phyloP scores from a whole-genome alignment of 2,888 invertebrate genomes.

The Brassicogethes aeneus region DNA sequence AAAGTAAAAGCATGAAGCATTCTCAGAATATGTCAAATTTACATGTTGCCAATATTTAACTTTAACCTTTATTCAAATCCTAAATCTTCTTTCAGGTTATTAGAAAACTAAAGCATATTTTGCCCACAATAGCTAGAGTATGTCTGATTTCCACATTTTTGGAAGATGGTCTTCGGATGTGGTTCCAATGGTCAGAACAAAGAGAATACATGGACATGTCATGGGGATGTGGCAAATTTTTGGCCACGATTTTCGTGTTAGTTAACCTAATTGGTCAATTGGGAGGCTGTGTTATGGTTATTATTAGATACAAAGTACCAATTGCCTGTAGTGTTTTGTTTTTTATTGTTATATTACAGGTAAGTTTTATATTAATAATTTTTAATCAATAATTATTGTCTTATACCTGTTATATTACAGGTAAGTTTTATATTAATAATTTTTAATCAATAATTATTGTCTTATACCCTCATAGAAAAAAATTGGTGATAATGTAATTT shows the following conservation, averaged over 20 bases:
- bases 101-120: slow-evolving; percentile 80
- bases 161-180: slow-evolving; percentile 99
- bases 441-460: not conserved
- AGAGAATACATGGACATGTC: slow-evolving; percentile 96
- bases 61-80: too few species aligned
- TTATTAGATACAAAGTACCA: slow-evolving; percentile 83
- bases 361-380: slow-evolving; percentile 33
- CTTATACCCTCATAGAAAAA: too few species aligned
- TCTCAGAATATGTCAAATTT: too few species aligned
- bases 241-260: slow-evolving; percentile 92
- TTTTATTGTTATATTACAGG: slow-evolving; percentile 94
- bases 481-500: too few species aligned
- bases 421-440: slow-evolving; percentile 41
- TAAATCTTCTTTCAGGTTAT: too few species aligned
- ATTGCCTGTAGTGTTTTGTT: slow-evolving; percentile 88
- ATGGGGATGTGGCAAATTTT: slow-evolving; percentile 91
- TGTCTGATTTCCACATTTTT: slow-evolving; percentile 98
- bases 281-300: slow-evolving; percentile 93
- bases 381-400: not conserved
- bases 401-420: slow-evolving; percentile 78
- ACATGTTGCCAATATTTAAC: too few species aligned
- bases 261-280: slow-evolving; percentile 93
- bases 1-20: too few species aligned
- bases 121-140: slow-evolving; percentile 91
- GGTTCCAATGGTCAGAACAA: slow-evolving; percentile 97